A percentile compares a stretch with the other conserved stretches of the same genome.
Conservation (phyloP, 2,797 vertebrate genomes). For the Phrynocephalus vlangalii region DNA sequence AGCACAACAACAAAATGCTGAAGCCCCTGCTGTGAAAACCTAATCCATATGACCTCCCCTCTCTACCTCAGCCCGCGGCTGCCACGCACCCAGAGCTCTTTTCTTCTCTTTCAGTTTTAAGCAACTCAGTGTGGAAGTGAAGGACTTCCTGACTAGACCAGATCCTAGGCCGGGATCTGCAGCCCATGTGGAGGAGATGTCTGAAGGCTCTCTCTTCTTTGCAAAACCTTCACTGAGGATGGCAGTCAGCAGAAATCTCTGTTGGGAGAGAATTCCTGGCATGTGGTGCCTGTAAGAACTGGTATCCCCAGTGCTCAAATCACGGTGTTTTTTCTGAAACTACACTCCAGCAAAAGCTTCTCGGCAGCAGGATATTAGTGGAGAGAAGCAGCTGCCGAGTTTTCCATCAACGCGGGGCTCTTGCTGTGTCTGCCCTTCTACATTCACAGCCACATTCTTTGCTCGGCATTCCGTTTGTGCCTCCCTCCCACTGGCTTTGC, state of each 20-base stretch:
- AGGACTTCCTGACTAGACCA: background rate
- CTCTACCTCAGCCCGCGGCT: background rate
- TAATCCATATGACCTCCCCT: background rate
- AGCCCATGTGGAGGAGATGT: background rate
- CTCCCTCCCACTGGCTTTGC: background rate
- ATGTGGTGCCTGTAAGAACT: background rate
- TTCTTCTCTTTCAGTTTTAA: background rate
- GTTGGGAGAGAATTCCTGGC: background rate
- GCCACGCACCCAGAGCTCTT: background rate
- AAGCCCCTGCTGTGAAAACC: background rate
- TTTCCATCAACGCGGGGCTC: background rate
- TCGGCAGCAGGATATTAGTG: background rate
- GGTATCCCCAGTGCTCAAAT: background rate
- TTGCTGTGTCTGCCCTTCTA: background rate
- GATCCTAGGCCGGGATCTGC: background rate
- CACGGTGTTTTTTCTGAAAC: background rate
- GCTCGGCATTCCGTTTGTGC: background rate
- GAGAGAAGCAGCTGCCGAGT: conserved; percentile 10
- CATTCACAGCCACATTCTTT: background rate
- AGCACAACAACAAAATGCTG: background rate
- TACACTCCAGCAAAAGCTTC: background rate
- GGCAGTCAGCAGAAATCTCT: background rate
- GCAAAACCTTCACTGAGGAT: background rate
- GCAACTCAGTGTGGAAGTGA: background rate
- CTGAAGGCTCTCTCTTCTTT: background rate